Conservation (phyloP, 2,113 vertebrate species). For the Acanthisitta chloris region DNA sequence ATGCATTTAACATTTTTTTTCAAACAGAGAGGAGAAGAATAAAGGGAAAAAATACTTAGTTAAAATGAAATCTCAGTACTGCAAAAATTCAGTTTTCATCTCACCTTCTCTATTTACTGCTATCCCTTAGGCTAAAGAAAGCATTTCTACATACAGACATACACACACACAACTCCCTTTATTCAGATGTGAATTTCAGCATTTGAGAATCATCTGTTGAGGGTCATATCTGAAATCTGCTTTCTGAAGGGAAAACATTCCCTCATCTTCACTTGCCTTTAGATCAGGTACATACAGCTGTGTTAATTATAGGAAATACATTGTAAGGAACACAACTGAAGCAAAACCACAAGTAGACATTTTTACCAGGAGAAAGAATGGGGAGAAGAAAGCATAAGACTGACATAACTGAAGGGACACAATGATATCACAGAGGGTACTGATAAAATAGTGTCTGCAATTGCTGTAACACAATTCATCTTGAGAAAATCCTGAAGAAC, state of each 20-base stretch:
- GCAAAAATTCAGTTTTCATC: conserved; percentile 17
- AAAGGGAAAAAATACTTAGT: not conserved
- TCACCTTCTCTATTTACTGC: not conserved
- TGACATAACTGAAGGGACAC: not conserved
- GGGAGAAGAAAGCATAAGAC: not conserved
- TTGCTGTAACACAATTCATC: not conserved
- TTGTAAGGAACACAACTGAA: not conserved
- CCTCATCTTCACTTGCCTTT: not conserved
- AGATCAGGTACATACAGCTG: not conserved
- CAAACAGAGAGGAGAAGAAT: not conserved
- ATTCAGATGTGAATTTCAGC: conserved; percentile 17
- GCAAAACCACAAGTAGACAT: not conserved
- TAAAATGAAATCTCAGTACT: conserved; percentile 1
- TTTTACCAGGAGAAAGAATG: not conserved
- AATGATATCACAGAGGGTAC: not conserved
- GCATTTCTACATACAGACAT: not conserved
- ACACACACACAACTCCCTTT: not conserved
- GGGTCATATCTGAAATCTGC: not conserved
- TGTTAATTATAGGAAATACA: not conserved
- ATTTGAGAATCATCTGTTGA: conserved; percentile 7
- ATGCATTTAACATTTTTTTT: conserved; percentile 26
- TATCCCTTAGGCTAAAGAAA: conserved; percentile 3
- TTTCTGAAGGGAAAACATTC: not conserved
- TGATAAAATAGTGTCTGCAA: not conserved
- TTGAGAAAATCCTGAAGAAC: not conserved